Evolutionary conservation across 2,888 invertebrate genomes (phyloP).

Genomic region (Chrysolina oricalcia): DNA sequence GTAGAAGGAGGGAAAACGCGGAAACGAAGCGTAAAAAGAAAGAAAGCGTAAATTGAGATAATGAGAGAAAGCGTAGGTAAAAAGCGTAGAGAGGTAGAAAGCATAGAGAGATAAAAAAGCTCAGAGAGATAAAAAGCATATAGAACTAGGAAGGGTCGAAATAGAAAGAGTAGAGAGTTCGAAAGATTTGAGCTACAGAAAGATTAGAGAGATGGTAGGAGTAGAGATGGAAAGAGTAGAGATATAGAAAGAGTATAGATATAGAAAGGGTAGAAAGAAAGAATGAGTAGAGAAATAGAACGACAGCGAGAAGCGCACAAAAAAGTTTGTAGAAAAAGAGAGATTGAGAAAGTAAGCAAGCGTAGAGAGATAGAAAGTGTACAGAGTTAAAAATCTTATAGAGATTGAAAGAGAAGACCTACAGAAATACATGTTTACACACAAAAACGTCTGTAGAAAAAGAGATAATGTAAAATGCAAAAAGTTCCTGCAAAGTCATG

Average conservation of each 20-base stretch:
- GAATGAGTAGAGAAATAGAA: too few species aligned
- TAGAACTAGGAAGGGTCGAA: background rate
- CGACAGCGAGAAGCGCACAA: too few species aligned
- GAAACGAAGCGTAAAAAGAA: too few species aligned
- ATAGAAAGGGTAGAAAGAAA: background rate
- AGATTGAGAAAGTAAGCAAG: background rate
- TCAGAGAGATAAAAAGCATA: background rate
- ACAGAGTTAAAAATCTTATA: too few species aligned
- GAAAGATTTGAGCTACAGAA: background rate
- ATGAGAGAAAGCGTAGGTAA: background rate
- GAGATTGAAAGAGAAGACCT: too few species aligned
- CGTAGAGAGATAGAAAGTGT: background rate
- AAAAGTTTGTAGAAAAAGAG: background rate
- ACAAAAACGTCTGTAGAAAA: too few species aligned
- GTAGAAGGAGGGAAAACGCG: background rate
- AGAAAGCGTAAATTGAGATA: background rate
- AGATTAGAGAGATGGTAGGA: background rate
- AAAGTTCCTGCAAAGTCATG: too few species aligned
- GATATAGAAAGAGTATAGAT: background rate
- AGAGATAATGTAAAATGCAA: too few species aligned
- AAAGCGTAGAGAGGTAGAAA: too few species aligned
- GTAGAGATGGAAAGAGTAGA: background rate
- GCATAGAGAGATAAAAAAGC: background rate
- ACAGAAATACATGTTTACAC: too few species aligned
- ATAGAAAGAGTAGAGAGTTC: slow-evolving; percentile 7